A percentile compares a stretch with the other conserved stretches of the same genome.
phyloP scores from a whole-genome alignment of 2,113 vertebrate species.

The Ophiodon elongatus region DNA sequence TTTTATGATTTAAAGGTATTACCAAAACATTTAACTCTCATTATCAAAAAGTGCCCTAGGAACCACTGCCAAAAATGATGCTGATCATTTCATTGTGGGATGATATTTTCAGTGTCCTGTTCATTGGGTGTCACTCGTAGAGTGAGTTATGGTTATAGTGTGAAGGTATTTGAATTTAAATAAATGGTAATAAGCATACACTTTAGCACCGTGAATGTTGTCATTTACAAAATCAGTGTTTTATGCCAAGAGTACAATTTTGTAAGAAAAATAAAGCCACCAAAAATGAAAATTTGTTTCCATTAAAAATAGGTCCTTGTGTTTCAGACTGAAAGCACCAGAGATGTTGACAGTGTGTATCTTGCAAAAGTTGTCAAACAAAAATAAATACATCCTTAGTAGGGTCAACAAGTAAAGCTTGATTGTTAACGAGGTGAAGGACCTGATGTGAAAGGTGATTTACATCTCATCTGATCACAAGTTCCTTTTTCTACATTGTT shows the following conservation, averaged over 20 bases:
- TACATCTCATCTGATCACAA: conserved; percentile 55
- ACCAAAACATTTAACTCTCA: conserved; percentile 84
- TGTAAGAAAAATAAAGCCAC: conserved; percentile 82
- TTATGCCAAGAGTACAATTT: conserved; percentile 76
- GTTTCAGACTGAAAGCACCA: conserved; percentile 92
- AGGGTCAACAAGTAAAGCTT: conserved; percentile 81
- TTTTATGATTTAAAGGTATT: conserved; percentile 83
- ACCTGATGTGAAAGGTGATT: conserved; percentile 66
- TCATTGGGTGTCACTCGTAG: conserved; percentile 63
- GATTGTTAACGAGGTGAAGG: conserved; percentile 85
- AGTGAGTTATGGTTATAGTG: conserved; percentile 72
- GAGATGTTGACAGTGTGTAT: conserved; percentile 82
- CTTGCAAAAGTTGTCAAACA: conserved; percentile 76
- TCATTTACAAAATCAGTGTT: conserved; percentile 91
- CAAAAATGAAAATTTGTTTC: conserved; percentile 85
- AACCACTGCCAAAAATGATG: conserved; percentile 83
- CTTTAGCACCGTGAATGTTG: conserved; percentile 92
- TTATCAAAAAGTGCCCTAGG: conserved; percentile 90
- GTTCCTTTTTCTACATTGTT: conserved; percentile 32
- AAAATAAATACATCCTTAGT: conserved; percentile 86
- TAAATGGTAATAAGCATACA: conserved; percentile 84
- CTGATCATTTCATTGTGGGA: conserved; percentile 78
- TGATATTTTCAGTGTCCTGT: conserved; percentile 59
- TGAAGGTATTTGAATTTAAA: conserved; percentile 88
- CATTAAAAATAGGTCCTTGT: conserved; percentile 87